Evolutionary conservation across 2,888 invertebrate species (phyloP).

Genomic region (Scaptomyza polygonia): DNA sequence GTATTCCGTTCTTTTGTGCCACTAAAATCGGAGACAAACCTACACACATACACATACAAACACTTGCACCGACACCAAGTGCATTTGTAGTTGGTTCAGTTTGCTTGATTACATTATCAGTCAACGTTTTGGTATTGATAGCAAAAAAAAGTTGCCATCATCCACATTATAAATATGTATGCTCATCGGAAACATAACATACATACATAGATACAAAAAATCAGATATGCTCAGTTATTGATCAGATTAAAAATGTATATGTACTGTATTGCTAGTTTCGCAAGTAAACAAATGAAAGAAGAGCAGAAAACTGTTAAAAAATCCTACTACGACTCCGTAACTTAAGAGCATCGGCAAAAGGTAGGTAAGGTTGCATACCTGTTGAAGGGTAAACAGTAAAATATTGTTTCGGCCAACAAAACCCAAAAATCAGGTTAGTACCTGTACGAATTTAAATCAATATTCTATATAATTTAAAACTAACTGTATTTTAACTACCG

Average conservation of each 20-base stretch:
- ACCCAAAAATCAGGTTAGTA: not conserved
- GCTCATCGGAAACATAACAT: not conserved
- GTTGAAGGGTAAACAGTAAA: slow-evolving; percentile 5
- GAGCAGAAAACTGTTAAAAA: too few relatives aligned
- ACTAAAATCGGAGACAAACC: slow-evolving; percentile 46
- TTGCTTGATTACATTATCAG: slow-evolving; percentile 51
- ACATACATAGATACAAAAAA: slow-evolving; percentile 1
- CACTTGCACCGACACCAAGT: slow-evolving; percentile 14
- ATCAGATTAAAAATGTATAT: not conserved
- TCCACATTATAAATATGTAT: not conserved
- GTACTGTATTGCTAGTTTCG: not conserved
- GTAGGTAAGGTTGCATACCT: slow-evolving; percentile 8
- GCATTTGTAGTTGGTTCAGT: slow-evolving; percentile 18
- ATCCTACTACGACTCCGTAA: too few relatives aligned
- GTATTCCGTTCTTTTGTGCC: slow-evolving; percentile 30
- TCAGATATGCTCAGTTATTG: not conserved
- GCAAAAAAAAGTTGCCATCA: slow-evolving; percentile 27
- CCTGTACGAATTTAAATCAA: slow-evolving; percentile 11
- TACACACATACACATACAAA: slow-evolving; percentile 8
- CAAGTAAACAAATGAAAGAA: too few relatives aligned
- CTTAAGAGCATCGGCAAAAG: not conserved
- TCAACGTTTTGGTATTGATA: slow-evolving; percentile 33
- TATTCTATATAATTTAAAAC: slow-evolving; percentile 2
- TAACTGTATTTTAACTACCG: not conserved
- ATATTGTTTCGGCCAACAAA: not conserved